These are phyloP conservation scores for Lemur catta DNA, from an alignment of 2,797 vertebrate genomes.

Conservation along the genomic window DNA sequence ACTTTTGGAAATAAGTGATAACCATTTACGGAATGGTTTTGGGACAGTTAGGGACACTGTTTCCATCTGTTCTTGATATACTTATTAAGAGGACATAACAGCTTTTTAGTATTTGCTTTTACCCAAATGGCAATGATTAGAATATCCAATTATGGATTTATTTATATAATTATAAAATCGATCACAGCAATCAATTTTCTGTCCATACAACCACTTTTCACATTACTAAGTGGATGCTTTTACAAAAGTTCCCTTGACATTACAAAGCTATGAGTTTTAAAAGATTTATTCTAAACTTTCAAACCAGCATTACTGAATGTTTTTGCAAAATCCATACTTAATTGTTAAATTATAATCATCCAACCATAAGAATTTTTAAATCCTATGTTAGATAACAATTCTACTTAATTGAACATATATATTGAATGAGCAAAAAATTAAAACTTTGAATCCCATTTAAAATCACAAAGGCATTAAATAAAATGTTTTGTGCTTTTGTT, in stretches of 20 bases:
- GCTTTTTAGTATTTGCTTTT: conserved; percentile 44
- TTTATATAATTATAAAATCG: conserved; percentile 9
- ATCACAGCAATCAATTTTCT: not conserved
- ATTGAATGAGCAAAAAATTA: conserved; percentile 16
- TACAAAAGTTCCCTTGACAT: conserved; percentile 34
- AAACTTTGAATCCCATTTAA: conserved; percentile 36
- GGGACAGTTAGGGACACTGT: not conserved
- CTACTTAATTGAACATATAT: not conserved
- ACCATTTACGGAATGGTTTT: conserved; percentile 55
- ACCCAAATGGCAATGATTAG: not conserved
- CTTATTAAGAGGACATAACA: conserved; percentile 14
- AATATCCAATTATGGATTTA: conserved; percentile 19
- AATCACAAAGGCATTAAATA: conserved; percentile 49
- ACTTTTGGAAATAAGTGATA: conserved; percentile 48
- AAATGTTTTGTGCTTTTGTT: conserved; percentile 2
- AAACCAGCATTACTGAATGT: conserved; percentile 41
- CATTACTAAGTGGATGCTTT: not conserved
- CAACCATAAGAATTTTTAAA: conserved; percentile 17
- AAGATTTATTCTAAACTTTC: conserved; percentile 44
- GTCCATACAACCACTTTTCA: not conserved
- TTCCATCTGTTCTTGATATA: conserved; percentile 28
- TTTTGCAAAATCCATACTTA: conserved; percentile 23
- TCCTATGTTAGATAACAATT: conserved; percentile 32
- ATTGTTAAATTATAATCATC: conserved; percentile 41
- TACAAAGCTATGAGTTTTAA: not conserved